Evolutionary conservation across 2,113 vertebrate genomes (phyloP).

Genomic region (Cinclus cinclus): DNA sequence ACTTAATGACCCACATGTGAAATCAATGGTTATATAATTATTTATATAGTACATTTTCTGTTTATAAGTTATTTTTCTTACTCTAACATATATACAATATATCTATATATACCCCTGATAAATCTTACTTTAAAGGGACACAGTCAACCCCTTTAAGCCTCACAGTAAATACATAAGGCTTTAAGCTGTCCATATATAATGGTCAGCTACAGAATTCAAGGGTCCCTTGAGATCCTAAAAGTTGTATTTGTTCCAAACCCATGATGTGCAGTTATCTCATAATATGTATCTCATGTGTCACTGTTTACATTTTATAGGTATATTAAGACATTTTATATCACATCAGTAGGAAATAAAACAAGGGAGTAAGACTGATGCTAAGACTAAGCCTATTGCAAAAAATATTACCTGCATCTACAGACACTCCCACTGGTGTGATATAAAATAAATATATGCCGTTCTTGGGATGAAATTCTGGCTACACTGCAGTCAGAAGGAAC

Average conservation of each 20-base stretch:
- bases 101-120: conserved; percentile 82
- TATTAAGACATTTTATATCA: conserved; percentile 68
- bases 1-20: conserved; percentile 77
- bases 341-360: conserved; percentile 67
- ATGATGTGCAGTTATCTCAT: conserved; percentile 53
- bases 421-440: conserved; percentile 62
- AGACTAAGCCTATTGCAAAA: conserved; percentile 46
- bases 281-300: conserved; percentile 48
- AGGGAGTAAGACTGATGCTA: conserved; percentile 29
- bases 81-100: conserved; percentile 82
- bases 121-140: conserved; percentile 77
- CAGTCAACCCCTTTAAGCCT: conserved; percentile 68
- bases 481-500: conserved; percentile 9
- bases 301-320: conserved; percentile 59
- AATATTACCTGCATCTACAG: conserved; percentile 40
- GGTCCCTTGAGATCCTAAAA: conserved; percentile 51
- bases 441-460: conserved; percentile 49
- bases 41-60: conserved; percentile 77
- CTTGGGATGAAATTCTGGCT: conserved; percentile 29
- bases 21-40: conserved; percentile 75
- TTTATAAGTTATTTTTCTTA: conserved; percentile 81
- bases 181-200: conserved; percentile 14
- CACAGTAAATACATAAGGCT: conserved; percentile 62
- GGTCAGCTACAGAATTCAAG: conserved; percentile 58
- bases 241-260: conserved; percentile 45